These are phyloP conservation scores for Diplogasteroides magnus DNA, from an alignment of 1,140 invertebrate species.

Conservation along the genomic window DNA sequence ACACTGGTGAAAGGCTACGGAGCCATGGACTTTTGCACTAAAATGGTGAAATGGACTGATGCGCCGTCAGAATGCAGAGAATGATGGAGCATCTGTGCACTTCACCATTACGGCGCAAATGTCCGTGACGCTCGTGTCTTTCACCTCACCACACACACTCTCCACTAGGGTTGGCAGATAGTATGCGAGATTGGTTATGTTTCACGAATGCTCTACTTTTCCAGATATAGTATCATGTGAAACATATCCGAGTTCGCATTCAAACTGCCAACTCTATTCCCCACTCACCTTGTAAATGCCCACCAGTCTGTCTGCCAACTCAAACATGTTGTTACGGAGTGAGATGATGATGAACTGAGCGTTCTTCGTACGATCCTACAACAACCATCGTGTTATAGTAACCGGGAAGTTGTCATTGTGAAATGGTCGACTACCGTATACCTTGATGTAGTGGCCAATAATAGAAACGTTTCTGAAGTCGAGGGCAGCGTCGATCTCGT, in stretches of 20 bases:
- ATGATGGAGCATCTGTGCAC: too few species aligned
- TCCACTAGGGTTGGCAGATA: too few species aligned
- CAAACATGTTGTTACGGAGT: slow-evolving; percentile 93
- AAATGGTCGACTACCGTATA: slow-evolving; percentile 52
- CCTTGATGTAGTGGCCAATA: slow-evolving; percentile 95
- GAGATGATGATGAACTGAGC: slow-evolving; percentile 98
- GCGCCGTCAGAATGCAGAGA: not conserved
- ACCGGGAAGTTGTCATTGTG: slow-evolving; percentile 9
- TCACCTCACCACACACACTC: too few species aligned
- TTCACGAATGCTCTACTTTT: too few species aligned
- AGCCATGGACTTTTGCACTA: too few species aligned
- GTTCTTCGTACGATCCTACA: slow-evolving; percentile 85
- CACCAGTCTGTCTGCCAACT: slow-evolving; percentile 79
- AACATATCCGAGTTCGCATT: too few species aligned
- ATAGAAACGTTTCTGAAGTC: slow-evolving; percentile 99
- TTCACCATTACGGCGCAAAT: too few species aligned
- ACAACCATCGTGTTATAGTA: slow-evolving; percentile 36
- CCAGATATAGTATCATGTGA: too few species aligned
- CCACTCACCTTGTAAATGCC: slow-evolving; percentile 78
- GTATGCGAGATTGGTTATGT: too few species aligned
- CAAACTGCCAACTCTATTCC: too few species aligned
- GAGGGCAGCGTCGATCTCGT: slow-evolving; percentile 96
- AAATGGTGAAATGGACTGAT: too few species aligned
- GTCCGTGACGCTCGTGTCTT: too few species aligned
- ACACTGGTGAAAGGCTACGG: not conserved